phyloP scores from a whole-genome alignment of 2,797 vertebrate species.

The Hylomyscus alleni region DNA sequence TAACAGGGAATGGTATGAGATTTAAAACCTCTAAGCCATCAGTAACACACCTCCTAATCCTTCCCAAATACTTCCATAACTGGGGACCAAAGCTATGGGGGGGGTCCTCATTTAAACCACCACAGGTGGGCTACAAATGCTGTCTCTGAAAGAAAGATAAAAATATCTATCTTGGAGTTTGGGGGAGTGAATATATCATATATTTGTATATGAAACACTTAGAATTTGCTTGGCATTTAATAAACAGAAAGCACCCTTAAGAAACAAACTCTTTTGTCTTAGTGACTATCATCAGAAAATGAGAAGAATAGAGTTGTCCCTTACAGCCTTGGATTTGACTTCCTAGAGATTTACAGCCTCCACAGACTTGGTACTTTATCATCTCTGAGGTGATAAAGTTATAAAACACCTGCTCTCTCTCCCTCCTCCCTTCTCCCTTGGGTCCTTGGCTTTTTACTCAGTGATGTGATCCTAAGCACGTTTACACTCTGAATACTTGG shows the following conservation, averaged over 20 bases:
- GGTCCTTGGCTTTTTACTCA: neutral
- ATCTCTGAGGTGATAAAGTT: neutral
- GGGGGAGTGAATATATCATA: neutral
- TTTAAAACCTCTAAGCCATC: neutral
- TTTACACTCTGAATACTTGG: neutral
- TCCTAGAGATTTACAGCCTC: slow-evolving; percentile 44
- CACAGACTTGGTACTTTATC: neutral
- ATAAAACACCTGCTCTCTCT: neutral
- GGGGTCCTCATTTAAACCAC: neutral
- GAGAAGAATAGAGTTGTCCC: slow-evolving; percentile 33
- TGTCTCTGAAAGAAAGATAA: neutral
- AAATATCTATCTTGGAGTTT: neutral
- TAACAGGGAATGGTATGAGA: neutral
- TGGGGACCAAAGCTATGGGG: neutral
- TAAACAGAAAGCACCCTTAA: slow-evolving; percentile 32
- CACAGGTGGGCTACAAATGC: neutral
- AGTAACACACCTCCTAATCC: neutral
- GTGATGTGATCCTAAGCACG: neutral
- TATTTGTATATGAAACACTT: neutral
- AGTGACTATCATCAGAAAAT: slow-evolving; percentile 49
- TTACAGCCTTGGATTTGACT: slow-evolving; percentile 44
- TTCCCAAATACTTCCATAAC: neutral
- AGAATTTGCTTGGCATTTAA: slow-evolving; percentile 11
- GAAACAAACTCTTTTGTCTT: slow-evolving; percentile 10
- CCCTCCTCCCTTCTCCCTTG: neutral